These are phyloP conservation scores for Halcyon senegalensis DNA, from an alignment of 2,113 vertebrate genomes.

Conservation along the genomic window DNA sequence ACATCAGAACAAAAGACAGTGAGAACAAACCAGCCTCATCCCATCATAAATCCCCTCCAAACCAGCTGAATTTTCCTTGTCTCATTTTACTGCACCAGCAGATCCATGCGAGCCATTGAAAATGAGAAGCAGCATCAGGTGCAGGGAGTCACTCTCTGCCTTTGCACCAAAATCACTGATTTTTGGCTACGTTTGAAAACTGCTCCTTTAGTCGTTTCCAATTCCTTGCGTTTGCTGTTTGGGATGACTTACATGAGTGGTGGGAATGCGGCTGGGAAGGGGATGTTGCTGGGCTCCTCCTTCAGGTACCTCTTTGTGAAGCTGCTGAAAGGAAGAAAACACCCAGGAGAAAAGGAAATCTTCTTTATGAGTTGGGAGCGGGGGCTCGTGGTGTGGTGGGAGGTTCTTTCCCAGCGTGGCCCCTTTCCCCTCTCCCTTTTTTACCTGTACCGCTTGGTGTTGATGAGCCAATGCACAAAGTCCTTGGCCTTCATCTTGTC, in stretches of 20 bases:
- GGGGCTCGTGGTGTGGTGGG: accelerated
- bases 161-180: accelerated
- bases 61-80: neutral
- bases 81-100: neutral
- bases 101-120: neutral
- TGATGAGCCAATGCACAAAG: slow-evolving; percentile 85
- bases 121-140: neutral
- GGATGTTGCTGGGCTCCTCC: slow-evolving; percentile 13
- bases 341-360: neutral
- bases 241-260: neutral
- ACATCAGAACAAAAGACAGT: accelerated
- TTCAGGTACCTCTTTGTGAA: slow-evolving; percentile 56
- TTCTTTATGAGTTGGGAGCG: accelerated
- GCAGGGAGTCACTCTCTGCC: accelerated
- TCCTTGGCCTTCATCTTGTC: slow-evolving; percentile 85
- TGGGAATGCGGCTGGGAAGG: neutral
- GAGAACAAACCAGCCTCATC: neutral
- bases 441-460: slow-evolving; percentile 67
- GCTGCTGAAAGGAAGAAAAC: slow-evolving; percentile 52
- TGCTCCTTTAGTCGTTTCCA: neutral
- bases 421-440: neutral
- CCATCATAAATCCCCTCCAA: accelerated
- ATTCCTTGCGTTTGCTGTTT: accelerated
- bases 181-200: accelerated
- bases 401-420: neutral